Conservation (phyloP, 2,113 vertebrate genomes). For the Cyanoramphus novaezelandiae region DNA sequence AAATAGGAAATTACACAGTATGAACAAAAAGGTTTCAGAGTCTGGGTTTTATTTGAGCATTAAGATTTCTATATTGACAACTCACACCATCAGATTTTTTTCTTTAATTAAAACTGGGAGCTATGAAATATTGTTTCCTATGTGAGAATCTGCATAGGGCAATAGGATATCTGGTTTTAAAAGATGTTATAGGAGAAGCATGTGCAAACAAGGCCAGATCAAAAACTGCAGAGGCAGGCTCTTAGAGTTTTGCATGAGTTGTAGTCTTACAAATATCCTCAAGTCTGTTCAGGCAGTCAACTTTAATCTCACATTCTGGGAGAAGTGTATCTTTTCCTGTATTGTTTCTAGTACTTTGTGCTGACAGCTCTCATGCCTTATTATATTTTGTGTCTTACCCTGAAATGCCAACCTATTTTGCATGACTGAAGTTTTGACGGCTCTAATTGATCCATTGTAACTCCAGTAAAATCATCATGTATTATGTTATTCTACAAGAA, state of each 20-base stretch:
- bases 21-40: not conserved
- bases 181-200: not conserved
- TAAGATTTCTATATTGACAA: not conserved
- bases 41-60: not conserved
- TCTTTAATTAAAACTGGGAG: not conserved
- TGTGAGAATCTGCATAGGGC: accelerated
- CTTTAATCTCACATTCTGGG: not conserved
- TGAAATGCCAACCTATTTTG: not conserved
- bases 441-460: not conserved
- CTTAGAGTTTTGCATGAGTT: not conserved
- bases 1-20: not conserved
- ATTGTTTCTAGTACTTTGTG: not conserved
- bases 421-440: slow-evolving; percentile 4
- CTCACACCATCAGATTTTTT: not conserved
- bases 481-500: not conserved
- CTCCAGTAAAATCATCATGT: not conserved
- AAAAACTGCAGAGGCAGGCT: not conserved
- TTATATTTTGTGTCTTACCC: not conserved
- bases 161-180: not conserved
- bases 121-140: not conserved
- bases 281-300: not conserved
- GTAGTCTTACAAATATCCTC: not conserved
- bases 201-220: not conserved
- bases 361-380: not conserved
- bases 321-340: not conserved